Percentiles rank a stretch among this genome's conserved stretches.
Evolutionary conservation across 1,140 invertebrate species (phyloP).

Genomic region (Eciton burchellii): DNA sequence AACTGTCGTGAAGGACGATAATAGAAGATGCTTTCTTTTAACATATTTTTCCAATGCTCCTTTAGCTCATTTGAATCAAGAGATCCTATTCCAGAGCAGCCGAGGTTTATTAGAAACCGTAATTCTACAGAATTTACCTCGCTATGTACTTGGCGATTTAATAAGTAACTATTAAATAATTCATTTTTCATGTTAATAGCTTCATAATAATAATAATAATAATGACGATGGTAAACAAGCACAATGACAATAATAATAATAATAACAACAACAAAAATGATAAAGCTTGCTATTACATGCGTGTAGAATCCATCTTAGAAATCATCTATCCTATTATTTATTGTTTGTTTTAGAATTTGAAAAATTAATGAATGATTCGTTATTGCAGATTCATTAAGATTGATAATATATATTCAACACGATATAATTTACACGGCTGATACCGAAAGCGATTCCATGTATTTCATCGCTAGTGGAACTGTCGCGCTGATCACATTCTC

Average conservation of each 20-base stretch:
- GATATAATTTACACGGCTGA: conserved; percentile 84
- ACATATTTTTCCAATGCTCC: neutral
- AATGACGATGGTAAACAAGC: neutral
- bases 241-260: neutral
- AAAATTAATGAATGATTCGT: conserved; percentile 13
- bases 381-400: conserved; percentile 68
- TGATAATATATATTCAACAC: conserved; percentile 74
- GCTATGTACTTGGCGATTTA: conserved; percentile 69
- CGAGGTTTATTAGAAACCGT: conserved; percentile 71
- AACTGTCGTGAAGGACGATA: neutral
- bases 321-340: no score
- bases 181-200: conserved; percentile 37
- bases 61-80: conserved; percentile 76
- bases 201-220: conserved; percentile 12
- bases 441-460: conserved; percentile 86
- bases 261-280: no score
- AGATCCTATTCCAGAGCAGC: conserved; percentile 73
- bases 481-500: conserved; percentile 85
- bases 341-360: neutral
- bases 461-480: conserved; percentile 86
- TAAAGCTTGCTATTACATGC: neutral
- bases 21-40: neutral
- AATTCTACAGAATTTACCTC: conserved; percentile 74
- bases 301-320: neutral
- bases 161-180: conserved; percentile 67